Conservation (phyloP, 2,888 invertebrate genomes). For the Spodoptera littoralis region DNA sequence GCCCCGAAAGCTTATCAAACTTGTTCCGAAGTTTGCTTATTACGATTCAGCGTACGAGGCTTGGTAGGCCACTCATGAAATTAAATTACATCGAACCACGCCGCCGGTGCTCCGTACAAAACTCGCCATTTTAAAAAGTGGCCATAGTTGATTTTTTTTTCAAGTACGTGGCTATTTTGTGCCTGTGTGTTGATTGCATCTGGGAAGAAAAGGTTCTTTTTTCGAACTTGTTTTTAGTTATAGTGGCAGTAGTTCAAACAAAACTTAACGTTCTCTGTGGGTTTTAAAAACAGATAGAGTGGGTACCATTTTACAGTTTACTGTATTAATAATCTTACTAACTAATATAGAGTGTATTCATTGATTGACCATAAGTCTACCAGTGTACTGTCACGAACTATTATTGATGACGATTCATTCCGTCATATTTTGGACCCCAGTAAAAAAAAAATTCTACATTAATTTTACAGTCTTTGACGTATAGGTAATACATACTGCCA, state of each 20-base stretch:
- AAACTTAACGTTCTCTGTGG: no score
- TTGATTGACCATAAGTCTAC: no score
- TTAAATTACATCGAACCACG: slow-evolving; percentile 80
- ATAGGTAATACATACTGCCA: slow-evolving; percentile 72
- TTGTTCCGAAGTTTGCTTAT: slow-evolving; percentile 78
- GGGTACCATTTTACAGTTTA: no score
- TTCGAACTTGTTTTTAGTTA: not conserved
- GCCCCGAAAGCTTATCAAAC: slow-evolving; percentile 79
- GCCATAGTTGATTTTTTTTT: slow-evolving; percentile 42
- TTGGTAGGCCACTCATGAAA: slow-evolving; percentile 80
- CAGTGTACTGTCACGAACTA: no score
- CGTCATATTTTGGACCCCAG: no score
- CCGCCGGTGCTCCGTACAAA: slow-evolving; percentile 64
- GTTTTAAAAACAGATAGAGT: no score
- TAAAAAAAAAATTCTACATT: slow-evolving; percentile 7
- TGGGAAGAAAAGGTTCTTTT: slow-evolving; percentile 19
- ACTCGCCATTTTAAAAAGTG: slow-evolving; percentile 74
- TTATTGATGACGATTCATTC: no score
- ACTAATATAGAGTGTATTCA: no score
- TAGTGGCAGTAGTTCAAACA: no score
- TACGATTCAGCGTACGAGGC: slow-evolving; percentile 74
- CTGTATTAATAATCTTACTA: no score
- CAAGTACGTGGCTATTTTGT: slow-evolving; percentile 23
- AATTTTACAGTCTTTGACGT: slow-evolving; percentile 58
- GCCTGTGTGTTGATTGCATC: slow-evolving; percentile 34